Base-by-base conservation (phyloP, 2,888 invertebrate genomes). In the Drosophila quinaria region DNA sequence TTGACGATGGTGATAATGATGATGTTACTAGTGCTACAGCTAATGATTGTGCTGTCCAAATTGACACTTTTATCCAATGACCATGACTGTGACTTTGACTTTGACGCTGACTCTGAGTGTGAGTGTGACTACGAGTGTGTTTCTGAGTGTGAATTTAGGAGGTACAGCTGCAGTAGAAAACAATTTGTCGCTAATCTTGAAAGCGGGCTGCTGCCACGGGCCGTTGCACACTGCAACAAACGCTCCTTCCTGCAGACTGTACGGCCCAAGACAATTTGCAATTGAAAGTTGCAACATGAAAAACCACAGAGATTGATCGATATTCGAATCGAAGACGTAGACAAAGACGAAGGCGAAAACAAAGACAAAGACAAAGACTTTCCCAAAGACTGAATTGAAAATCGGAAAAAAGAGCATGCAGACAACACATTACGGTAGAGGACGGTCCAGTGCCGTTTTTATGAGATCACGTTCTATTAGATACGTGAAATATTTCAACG, bases 391-490 rank as follows among this genome's bases (percentile, higher is more conserved):
- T 31, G 17, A 42, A 58, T 19, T 29, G 33, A 41, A 61, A 73
- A 73, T 39, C 37, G 37, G 47, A 35, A 58, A 35, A 59, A 37
- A 46, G 17, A 52, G 52, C 47, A 52, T 46, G 54, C 46, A 50
- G 49, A 22, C 25, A 77, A 44, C 44, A 66, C 49, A 62, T 66
- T 50, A 51, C 19, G 37, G 47, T 62, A 29, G 59, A 49, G 64
- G 59, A 49, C 66, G 60, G 64, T 59, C 50, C 33, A 59, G 52
- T 70, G 66, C 47, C 47, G 73, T 47, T 71, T 90, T 90, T 83
- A 89, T 89, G 90, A 83, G 91, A 91, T 90, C 90, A 91, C 90
- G 91, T 90, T 91, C 90, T 90, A 87, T 87, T 70, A 72, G 81
- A 81, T 86, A 90, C 91, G 91, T 91, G 91, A 90, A 91, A 81